Base-by-base conservation (phyloP, 2,113 vertebrate species). In the Labeo rohita region DNA sequence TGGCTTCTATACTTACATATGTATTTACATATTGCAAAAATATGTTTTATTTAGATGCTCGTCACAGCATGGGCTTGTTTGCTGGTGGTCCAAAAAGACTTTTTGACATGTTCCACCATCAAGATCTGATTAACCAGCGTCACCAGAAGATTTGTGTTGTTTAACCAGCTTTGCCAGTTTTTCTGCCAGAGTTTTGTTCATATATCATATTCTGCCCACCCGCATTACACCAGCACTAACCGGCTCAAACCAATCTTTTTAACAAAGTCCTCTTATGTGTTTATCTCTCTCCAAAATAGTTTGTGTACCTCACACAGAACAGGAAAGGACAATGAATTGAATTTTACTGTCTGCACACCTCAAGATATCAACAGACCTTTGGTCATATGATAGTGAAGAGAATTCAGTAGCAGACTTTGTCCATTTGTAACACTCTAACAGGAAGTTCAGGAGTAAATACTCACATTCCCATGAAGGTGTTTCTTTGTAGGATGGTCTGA, bases 391-490 rank as follows among this genome's bases (percentile, higher is more conserved):
- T 88, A 86, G 52, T 52, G 43, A 56, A 28, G 10, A 86, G 36
- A 43, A 74, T 74, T 87, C 73, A 84, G 49, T 21, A 9, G 4
- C 54, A 78, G 8, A 87, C 88, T 88, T 89, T 90, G 85, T 61
- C 75, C 79, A 54, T 84, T 75, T 18, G 4, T 13, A 50, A 7
- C 47, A 59, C 56, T 39, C 10, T 39, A 34, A 28, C 23, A 52
- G 59, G 34, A 23, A 3, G 7, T 49, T 70, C 0, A 10, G 12
- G 10, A 63, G 28, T 73, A 39, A 50, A 21, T 61, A 88, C 96
- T 95, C 92, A 97, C 96, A 11, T 96, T 94, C 0, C 95, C 91
- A 80, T 96, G 95, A 52, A 94, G 91, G 80, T 97, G 96, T 54
- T 93, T 93, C 54, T 93, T 87, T 84, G 93, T 39, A 0, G 94